Evolutionary conservation across 2,797 vertebrate species (phyloP), one percentile per base, ranked within the genome.

Genomic region (Thaleichthys pacificus): DNA sequence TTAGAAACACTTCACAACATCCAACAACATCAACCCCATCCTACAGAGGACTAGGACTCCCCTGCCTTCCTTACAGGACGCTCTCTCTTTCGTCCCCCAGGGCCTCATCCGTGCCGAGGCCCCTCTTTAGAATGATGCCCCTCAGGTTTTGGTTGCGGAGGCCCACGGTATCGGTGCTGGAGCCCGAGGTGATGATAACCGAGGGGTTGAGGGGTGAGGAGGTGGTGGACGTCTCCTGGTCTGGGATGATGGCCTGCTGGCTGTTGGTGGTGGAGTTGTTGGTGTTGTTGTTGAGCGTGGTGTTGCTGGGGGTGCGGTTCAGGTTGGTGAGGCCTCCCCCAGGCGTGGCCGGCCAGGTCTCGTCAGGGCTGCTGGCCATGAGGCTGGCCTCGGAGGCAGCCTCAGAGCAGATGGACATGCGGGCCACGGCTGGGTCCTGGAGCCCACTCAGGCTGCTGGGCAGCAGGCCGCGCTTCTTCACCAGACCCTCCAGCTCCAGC

Each of bases 381-480:
- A 97, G 88, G 86, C 97, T 99, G 85, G 93, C 94, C 71, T 94
- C 93, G 3, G 93, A 94, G 7, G 89, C 75, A 0, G 89, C 91
- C 78, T 99, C 98, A 0, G 97, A 99, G 89, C 98, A 99, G 88
- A 99, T 98, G 79, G 98, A 99, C 98, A 99, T 98, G 63, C 97
- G 96, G 35, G 95, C 95, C 24, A 95, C 80, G 0, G 90, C 17
- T 0, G 96, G 74, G 30, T 98, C 97, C 69, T 95, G 96, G 77
- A 96, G 93, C 68, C 92, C 91, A 9, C 94, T 95, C 81, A 95
- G 77, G 84, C 95, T 95, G 74, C 93, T 93, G 0, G 95, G 95
- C 7, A 91, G 88, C 80, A 94, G 86, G 74, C 93, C 94, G 71
- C 95, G 89, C 80, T 93, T 94, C 74, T 87, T 94, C 71, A 92